These are phyloP conservation scores for Pachyseris speciosa DNA, from an alignment of 64 coral and sea anemone species.

Conservation along the genomic window DNA sequence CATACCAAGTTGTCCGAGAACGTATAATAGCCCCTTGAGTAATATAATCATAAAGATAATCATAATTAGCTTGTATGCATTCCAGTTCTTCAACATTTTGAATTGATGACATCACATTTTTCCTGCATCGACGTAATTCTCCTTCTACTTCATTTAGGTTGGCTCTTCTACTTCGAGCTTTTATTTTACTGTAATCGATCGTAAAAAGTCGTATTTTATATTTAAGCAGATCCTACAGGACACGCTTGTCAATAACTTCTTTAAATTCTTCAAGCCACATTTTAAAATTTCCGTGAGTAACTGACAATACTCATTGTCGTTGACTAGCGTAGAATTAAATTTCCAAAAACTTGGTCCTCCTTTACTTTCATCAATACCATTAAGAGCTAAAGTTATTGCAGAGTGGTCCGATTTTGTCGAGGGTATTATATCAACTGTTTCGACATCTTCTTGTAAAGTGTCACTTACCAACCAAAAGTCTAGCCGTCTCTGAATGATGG, in stretches of 20 bases:
- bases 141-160: background rate
- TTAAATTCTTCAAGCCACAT: slow-evolving; percentile 10
- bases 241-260: slow-evolving; percentile 26
- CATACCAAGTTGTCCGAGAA: slow-evolving; percentile 46
- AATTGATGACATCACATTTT: background rate
- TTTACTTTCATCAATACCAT: slow-evolving; percentile 10
- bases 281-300: background rate
- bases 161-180: background rate
- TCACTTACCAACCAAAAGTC: slow-evolving; percentile 50
- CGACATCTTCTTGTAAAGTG: slow-evolving; percentile 36
- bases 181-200: slow-evolving; percentile 31
- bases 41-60: slow-evolving; percentile 44
- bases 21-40: slow-evolving; percentile 17
- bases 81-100: slow-evolving; percentile 3
- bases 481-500: slow-evolving; percentile 32
- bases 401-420: slow-evolving; percentile 27
- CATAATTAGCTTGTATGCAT: slow-evolving; percentile 18
- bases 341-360: slow-evolving; percentile 27
- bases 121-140: background rate
- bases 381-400: slow-evolving; percentile 35
- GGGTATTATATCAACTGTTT: background rate
- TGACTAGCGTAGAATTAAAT: slow-evolving; percentile 21
- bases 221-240: slow-evolving; percentile 53
- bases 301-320: slow-evolving; percentile 32
- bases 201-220: slow-evolving; percentile 56